Evolutionary conservation across 2,113 vertebrate species (phyloP).

Genomic region (Atlantisia rogersi): DNA sequence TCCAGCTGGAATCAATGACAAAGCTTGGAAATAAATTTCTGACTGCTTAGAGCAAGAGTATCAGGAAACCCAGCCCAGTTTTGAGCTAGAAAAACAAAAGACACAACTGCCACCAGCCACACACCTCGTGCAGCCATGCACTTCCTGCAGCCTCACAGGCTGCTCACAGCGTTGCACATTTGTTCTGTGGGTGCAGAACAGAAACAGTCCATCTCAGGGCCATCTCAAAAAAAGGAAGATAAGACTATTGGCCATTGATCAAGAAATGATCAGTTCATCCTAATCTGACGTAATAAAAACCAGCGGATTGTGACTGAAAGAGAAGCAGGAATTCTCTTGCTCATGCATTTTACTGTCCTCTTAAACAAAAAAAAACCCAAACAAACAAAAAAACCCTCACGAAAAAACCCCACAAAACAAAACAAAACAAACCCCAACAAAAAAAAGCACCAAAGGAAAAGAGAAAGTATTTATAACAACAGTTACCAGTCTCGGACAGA

Average conservation of each 20-base stretch:
- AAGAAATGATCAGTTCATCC: neutral
- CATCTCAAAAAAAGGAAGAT: neutral
- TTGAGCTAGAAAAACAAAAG: neutral
- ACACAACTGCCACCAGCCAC: neutral
- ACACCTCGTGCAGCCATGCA: neutral
- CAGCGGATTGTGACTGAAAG: neutral
- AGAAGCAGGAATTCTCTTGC: neutral
- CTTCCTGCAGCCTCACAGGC: neutral
- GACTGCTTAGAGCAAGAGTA: neutral
- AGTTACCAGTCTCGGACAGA: neutral
- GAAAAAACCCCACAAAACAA: no score
- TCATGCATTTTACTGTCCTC: neutral
- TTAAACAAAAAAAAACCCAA: neutral
- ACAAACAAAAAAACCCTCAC: no score
- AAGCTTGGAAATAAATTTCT: neutral
- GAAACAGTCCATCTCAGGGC: neutral
- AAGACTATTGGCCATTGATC: neutral
- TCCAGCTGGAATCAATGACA: neutral
- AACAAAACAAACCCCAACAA: no score
- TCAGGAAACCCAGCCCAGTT: neutral
- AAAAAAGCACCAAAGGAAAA: no score
- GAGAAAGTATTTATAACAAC: neutral
- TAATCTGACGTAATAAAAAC: neutral
- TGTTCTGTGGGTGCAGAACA: neutral
- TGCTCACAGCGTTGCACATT: accelerated